Evolutionary conservation across 2,113 vertebrate genomes (phyloP), one percentile per base, ranked within the genome.

Genomic region (Pterocles orientalis): DNA sequence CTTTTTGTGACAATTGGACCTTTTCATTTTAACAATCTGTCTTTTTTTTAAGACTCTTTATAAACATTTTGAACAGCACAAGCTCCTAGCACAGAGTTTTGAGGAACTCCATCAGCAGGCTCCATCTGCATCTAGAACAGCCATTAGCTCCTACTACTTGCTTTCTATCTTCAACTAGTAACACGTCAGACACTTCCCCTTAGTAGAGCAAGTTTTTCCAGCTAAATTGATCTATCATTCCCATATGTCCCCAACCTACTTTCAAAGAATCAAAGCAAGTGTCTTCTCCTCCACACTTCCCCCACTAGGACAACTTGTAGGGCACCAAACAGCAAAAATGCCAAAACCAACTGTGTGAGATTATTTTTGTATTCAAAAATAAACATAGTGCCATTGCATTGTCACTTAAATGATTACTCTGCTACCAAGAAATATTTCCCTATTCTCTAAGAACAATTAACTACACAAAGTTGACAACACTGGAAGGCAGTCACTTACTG

Each of bases 361-460:
- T 43, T 23, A 75, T n/a, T 84, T 94, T 23, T 62, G 14, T 73
- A 31, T 66, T 79, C 39, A 68, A 71, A 75, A 85, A 87, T 34
- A 85, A 85, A 61, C 16, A 39, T 54, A 56, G 31, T 1, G 1
- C 26, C 29, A 15, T 48, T 43, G 19, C 4, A 14, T 76, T 85
- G 60, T 65, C 89, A 81, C 1, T 4, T 73, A 77, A 94, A 79
- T 51, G 34, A 73, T 57, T 69, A 56, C n/a, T 77, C 33, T 68
- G 45, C 41, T 90, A 88, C 70, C 43, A 62, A 75, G 47, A 88
- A 66, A 33, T 47, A 82, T 77, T 85, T 43, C 54, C 34, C 39
- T 69, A 2, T 91, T 94, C 50, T 95, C 70, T 61, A 76, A 57
- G 58, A 94, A 72, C 85, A 92, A 92, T 95, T 94, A 94, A 85